Evolutionary conservation across 2,797 vertebrate species (phyloP), one percentile per base, ranked within the genome.

Genomic region (Peromyscus aztecus): DNA sequence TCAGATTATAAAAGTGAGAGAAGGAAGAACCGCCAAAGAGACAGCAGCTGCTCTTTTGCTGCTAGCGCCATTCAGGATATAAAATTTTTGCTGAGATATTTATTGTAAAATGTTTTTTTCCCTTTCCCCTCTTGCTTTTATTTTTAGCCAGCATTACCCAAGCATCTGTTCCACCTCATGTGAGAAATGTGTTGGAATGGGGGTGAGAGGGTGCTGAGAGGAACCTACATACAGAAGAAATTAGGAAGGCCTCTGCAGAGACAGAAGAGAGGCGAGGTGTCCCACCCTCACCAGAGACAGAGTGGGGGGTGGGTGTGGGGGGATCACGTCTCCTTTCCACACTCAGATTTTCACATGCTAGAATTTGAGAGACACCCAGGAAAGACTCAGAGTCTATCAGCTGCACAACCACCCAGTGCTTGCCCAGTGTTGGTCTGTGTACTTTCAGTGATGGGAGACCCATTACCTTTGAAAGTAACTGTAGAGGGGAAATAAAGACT

Each of bases 41-140:
- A 93, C 89, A 98, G 97, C 98, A 98, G 98, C 98, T 99, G 98
- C 94, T 98, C 97, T 96, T 98, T 98, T 98, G 96, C 97, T 97
- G 76, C 97, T 82, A 81, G 98, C 97, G 95, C 96, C 96, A 97
- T 98, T 98, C 96, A 97, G 97, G 82, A 88, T 98, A 97, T 97
- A 97, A 97, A 96, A 95, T 98, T 98, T 98, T 98, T 98, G 83
- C 98, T 98, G 97, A 98, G 97, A 97, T 98, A 98, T 98, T 98
- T 98, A 97, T 98, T 98, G 90, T 97, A 98, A 98, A 98, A 95
- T 97, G 84, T 52, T 96, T 96, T 97, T 63, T 67, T 49, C 4
- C 9, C 73, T 57, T 69, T 55, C 95, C 59, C 85, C 65, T 96
- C 91, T 97, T 97, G 90, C 93, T 97, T 98, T 98, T 96, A 98